Evolutionary conservation across 2,113 vertebrate genomes (phyloP).

Genomic region (Chascanopsetta lugubris): DNA sequence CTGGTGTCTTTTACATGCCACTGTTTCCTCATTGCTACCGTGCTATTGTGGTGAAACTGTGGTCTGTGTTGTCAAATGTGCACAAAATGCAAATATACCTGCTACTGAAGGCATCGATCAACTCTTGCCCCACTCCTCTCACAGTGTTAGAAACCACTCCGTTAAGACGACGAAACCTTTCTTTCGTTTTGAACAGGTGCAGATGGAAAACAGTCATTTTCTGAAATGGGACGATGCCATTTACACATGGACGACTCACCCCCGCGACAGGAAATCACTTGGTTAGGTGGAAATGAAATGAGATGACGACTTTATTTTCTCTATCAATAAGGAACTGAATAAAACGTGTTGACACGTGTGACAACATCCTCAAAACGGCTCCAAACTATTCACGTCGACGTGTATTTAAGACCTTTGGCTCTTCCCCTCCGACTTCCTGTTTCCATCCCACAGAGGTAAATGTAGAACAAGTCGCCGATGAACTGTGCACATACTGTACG

Average conservation of each 20-base stretch:
- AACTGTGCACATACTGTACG: slow-evolving; percentile 28
- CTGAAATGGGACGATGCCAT: slow-evolving; percentile 27
- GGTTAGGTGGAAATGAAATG: no score
- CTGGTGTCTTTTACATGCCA: slow-evolving; percentile 65
- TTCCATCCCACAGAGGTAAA: slow-evolving; percentile 39
- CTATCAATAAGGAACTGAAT: no score
- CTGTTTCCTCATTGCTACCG: slow-evolving; percentile 10
- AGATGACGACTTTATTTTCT: no score
- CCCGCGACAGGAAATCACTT: no score
- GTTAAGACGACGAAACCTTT: slow-evolving; percentile 49
- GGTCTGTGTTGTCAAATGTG: slow-evolving; percentile 38
- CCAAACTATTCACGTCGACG: slow-evolving; percentile 43
- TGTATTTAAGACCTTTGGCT: slow-evolving; percentile 3
- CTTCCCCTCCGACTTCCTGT: slow-evolving; percentile 37
- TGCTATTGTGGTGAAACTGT: slow-evolving; percentile 29
- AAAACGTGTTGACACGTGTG: slow-evolving; percentile 9
- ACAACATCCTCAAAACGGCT: slow-evolving; percentile 19
- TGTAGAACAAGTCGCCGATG: slow-evolving; percentile 30
- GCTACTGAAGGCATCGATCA: slow-evolving; percentile 30
- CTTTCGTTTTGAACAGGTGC: slow-evolving; percentile 38
- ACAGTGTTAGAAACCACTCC: slow-evolving; percentile 56
- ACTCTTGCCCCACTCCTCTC: slow-evolving; percentile 48
- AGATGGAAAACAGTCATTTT: slow-evolving; percentile 30
- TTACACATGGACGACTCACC: slow-evolving; percentile 21
- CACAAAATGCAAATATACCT: slow-evolving; percentile 43